Evolutionary conservation across 2,113 vertebrate genomes (phyloP).

Genomic region (Drymodes brunneopygia): DNA sequence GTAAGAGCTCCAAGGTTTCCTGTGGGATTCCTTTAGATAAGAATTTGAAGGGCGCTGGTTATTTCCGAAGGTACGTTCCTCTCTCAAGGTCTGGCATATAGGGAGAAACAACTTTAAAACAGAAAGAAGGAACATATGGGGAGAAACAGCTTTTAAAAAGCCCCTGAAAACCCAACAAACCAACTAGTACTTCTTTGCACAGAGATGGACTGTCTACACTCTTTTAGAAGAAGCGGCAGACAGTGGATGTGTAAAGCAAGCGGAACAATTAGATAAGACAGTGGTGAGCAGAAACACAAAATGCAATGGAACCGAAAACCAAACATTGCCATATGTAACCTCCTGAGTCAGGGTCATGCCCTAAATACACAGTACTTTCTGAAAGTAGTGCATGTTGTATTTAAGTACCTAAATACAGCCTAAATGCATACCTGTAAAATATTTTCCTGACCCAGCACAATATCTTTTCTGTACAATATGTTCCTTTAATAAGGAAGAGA

Average conservation of each 20-base stretch:
- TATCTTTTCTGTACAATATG: neutral
- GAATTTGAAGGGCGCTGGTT: conserved; percentile 47
- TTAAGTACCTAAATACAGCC: neutral
- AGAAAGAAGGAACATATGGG: neutral
- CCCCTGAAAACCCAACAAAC: neutral
- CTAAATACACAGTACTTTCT: neutral
- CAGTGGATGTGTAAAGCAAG: neutral
- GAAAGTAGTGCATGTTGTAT: neutral
- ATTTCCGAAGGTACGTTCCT: conserved; percentile 37
- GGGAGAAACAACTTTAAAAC: neutral
- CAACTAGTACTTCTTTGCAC: neutral
- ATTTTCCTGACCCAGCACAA: neutral
- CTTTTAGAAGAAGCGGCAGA: neutral
- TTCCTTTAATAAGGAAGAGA: neutral
- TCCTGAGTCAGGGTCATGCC: neutral
- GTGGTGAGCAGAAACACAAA: neutral
- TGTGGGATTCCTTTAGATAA: conserved; percentile 64
- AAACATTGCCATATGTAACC: neutral
- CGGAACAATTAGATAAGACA: neutral
- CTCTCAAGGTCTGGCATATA: conserved; percentile 24
- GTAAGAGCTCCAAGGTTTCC: conserved; percentile 61
- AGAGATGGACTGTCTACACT: neutral
- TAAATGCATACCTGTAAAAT: neutral
- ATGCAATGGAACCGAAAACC: neutral
- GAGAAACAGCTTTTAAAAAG: neutral